These are phyloP conservation scores for Neostethus bicornis DNA, from an alignment of 2,797 vertebrate species.

Conservation along the genomic window DNA sequence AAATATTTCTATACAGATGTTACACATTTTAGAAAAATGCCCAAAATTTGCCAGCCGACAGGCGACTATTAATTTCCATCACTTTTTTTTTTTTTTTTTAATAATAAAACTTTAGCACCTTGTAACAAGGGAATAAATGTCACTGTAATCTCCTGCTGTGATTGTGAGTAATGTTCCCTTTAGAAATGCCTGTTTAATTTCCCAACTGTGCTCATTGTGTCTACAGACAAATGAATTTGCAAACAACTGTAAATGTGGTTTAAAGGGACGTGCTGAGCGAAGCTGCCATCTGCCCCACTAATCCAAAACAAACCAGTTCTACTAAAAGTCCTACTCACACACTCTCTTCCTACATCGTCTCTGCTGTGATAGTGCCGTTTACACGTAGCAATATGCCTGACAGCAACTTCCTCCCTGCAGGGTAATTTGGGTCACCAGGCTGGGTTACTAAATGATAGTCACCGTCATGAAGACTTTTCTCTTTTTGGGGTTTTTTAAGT, in stretches of 20 bases:
- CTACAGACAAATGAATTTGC: constrained; percentile 36
- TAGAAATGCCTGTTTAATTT: constrained; percentile 36
- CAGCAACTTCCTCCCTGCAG: constrained; percentile 10
- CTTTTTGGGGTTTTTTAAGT: background rate
- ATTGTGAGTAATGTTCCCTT: constrained; percentile 23
- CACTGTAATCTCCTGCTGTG: background rate
- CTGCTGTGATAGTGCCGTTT: constrained; percentile 45
- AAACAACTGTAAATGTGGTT: constrained; percentile 41
- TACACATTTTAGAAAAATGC: too few species aligned
- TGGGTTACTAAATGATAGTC: constrained; percentile 45
- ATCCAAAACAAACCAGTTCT: constrained; percentile 59
- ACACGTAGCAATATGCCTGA: constrained; percentile 34
- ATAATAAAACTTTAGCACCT: background rate
- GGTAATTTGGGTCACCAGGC: constrained; percentile 38
- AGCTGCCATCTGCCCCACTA: constrained; percentile 44
- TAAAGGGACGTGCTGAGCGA: constrained; percentile 32
- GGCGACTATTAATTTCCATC: too few species aligned
- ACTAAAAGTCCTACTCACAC: constrained; percentile 38
- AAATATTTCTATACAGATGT: too few species aligned
- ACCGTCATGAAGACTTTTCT: constrained; percentile 22
- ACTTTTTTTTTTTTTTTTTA: too few species aligned
- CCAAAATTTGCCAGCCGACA: too few species aligned
- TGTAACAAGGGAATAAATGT: background rate
- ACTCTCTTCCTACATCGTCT: constrained; percentile 19
- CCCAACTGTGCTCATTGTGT: constrained; percentile 21